Evolutionary conservation across 2,797 vertebrate species (phyloP).

Genomic region (Champsocephalus esox): DNA sequence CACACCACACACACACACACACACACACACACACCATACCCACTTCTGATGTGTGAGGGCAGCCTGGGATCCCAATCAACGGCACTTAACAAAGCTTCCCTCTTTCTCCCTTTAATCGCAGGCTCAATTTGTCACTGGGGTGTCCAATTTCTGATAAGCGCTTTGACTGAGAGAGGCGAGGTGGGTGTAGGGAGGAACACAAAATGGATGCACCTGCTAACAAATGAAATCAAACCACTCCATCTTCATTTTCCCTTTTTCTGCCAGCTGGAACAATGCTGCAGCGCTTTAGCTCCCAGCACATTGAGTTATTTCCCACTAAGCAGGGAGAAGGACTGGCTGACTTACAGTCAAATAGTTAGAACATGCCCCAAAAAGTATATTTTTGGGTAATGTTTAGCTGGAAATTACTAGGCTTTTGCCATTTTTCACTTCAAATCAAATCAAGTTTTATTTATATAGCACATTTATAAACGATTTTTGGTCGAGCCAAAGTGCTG

Average conservation of each 20-base stretch:
- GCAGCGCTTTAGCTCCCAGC: constrained; percentile 66
- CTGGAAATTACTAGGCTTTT: neutral
- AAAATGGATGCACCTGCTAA: constrained; percentile 88
- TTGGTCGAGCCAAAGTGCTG: too few species aligned
- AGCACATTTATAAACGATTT: too few species aligned
- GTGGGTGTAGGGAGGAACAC: constrained; percentile 71
- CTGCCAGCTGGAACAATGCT: constrained; percentile 79
- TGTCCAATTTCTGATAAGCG: constrained; percentile 86
- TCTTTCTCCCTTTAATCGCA: constrained; percentile 83
- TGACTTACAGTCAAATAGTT: constrained; percentile 51
- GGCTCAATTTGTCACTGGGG: constrained; percentile 85
- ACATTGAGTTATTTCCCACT: constrained; percentile 70
- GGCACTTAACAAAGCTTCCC: constrained; percentile 83
- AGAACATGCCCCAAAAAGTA: constrained; percentile 29
- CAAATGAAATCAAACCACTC: constrained; percentile 86
- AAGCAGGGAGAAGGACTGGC: constrained; percentile 49
- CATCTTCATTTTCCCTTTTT: constrained; percentile 80
- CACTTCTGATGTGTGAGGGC: constrained; percentile 67
- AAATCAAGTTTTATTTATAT: too few species aligned
- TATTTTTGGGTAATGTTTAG: constrained; percentile 13
- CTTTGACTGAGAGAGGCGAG: constrained; percentile 73
- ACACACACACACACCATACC: constrained; percentile 26
- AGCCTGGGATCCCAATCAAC: constrained; percentile 81
- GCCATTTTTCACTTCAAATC: neutral
- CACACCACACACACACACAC: constrained; percentile 19